phyloP scores from a whole-genome alignment of 2,888 invertebrate species.

The Lysandra bellargus region DNA sequence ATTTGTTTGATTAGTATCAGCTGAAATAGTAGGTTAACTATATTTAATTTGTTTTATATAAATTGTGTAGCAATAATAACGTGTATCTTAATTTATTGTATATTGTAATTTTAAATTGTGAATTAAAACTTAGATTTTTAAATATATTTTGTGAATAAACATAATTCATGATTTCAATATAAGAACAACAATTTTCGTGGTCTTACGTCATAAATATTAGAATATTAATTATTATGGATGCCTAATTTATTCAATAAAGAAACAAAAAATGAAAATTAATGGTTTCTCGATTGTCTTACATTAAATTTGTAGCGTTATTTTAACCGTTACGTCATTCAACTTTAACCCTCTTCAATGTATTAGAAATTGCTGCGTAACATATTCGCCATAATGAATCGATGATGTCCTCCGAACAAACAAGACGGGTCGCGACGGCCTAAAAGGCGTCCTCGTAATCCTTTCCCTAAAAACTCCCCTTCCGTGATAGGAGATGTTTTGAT shows the following conservation, averaged over 20 bases:
- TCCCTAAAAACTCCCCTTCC: constrained; percentile 68
- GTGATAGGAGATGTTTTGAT: constrained; percentile 78
- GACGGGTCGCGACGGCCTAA: constrained; percentile 50
- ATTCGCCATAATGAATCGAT: constrained; percentile 20
- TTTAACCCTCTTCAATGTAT: neutral
- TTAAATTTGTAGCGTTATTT: neutral
- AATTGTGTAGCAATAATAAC: neutral
- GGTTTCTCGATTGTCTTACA: too few relatives aligned
- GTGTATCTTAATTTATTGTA: constrained; percentile 10
- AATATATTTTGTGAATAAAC: neutral
- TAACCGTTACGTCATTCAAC: neutral
- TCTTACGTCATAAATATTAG: neutral
- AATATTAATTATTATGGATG: neutral
- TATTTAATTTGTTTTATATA: neutral
- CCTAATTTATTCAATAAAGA: neutral
- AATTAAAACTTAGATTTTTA: neutral
- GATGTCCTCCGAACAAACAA: constrained; percentile 39
- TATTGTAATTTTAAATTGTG: neutral
- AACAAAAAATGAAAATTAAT: too few relatives aligned
- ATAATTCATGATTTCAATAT: neutral
- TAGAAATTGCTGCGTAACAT: constrained; percentile 5
- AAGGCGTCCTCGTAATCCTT: constrained; percentile 67
- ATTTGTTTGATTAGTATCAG: neutral
- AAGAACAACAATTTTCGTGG: neutral
- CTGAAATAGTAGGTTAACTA: neutral